Percentiles rank a stretch among this genome's conserved stretches.
Evolutionary conservation across 2,888 invertebrate genomes (phyloP).

Genomic region (Argyresthia albistria): DNA sequence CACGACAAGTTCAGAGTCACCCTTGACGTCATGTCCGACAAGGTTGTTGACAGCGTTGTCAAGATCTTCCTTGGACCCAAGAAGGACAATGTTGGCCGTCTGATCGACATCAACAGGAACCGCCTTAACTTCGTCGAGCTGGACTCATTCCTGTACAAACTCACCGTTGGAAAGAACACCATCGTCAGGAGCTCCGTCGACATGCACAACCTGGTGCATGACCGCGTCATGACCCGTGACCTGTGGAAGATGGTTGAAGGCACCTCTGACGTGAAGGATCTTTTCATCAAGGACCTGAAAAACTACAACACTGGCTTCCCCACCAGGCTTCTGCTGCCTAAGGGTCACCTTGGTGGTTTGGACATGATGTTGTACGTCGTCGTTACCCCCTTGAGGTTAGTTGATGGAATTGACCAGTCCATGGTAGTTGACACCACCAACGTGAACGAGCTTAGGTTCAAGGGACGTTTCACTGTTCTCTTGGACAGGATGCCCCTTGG

Average conservation of each 20-base stretch:
- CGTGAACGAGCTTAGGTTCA: constrained; percentile 49
- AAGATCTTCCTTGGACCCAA: constrained; percentile 81
- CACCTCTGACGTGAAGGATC: constrained; percentile 51
- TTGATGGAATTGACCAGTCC: constrained; percentile 41
- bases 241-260: constrained; percentile 75
- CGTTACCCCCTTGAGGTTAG: constrained; percentile 66
- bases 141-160: constrained; percentile 73
- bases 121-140: constrained; percentile 77
- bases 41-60: constrained; percentile 72
- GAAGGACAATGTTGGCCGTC: constrained; percentile 69
- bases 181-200: constrained; percentile 76
- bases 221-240: constrained; percentile 76
- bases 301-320: constrained; percentile 78
- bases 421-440: constrained; percentile 45
- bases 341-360: constrained; percentile 77
- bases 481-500: constrained; percentile 78
- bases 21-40: constrained; percentile 69
- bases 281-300: constrained; percentile 40
- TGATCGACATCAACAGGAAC: constrained; percentile 71
- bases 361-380: constrained; percentile 76
- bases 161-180: constrained; percentile 76
- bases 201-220: constrained; percentile 76
- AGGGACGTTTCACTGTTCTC: constrained; percentile 48
- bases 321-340: constrained; percentile 79
- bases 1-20: constrained; percentile 75